phyloP scores from a whole-genome alignment of 2,888 invertebrate genomes.

The Belgica antarctica region DNA sequence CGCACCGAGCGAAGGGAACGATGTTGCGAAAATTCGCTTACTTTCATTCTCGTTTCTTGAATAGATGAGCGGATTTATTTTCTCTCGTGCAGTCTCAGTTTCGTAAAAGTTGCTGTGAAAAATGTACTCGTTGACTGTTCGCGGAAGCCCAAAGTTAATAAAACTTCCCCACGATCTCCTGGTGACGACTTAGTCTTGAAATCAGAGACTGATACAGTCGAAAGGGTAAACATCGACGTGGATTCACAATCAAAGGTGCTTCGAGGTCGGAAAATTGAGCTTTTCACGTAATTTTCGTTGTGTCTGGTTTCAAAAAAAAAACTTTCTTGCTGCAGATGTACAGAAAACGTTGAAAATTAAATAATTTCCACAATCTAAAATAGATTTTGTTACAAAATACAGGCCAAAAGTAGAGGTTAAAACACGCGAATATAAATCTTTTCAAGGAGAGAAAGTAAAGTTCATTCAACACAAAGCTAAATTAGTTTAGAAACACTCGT shows the following conservation, averaged over 20 bases:
- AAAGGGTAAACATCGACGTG: too few species aligned
- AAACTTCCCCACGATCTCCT: not conserved
- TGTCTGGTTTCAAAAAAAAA: not conserved
- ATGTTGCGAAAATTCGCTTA: slow-evolving; percentile 27
- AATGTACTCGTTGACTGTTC: not conserved
- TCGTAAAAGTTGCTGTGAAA: slow-evolving; percentile 25
- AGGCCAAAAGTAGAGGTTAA: slow-evolving; percentile 21
- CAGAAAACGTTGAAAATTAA: too few species aligned
- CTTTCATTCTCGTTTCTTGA: slow-evolving; percentile 12
- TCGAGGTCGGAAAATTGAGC: too few species aligned
- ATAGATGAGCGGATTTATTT: not conserved
- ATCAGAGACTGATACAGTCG: too few species aligned
- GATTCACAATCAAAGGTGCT: too few species aligned
- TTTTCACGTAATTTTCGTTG: slow-evolving; percentile 34
- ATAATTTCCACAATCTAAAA: slow-evolving; percentile 37
- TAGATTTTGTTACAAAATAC: slow-evolving; percentile 30
- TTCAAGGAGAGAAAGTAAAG: too few species aligned
- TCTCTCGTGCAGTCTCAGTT: slow-evolving; percentile 10
- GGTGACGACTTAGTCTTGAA: too few species aligned
- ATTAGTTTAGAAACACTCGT: too few species aligned
- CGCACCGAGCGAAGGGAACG: slow-evolving; percentile 26
- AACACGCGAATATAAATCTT: too few species aligned
- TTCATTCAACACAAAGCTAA: too few species aligned
- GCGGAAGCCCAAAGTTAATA: not conserved
- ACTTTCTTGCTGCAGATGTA: not conserved